These are phyloP conservation scores for Aptenodytes patagonicus DNA, from an alignment of 2,113 vertebrate genomes.

Conservation along the genomic window DNA sequence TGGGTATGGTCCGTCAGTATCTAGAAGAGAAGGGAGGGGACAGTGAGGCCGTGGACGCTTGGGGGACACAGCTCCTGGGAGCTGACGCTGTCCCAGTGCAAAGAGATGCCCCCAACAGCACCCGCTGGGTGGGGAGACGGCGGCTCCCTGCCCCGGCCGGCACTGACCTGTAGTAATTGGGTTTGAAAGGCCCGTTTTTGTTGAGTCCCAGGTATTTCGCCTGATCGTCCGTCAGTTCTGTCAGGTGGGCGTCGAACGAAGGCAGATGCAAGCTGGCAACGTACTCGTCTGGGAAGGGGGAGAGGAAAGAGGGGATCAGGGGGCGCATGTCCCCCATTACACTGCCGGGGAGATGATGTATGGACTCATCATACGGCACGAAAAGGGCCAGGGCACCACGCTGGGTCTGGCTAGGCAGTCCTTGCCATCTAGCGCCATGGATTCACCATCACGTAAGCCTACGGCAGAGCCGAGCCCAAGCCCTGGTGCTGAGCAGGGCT, in stretches of 20 bases:
- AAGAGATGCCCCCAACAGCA: neutral
- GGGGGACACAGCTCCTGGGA: neutral
- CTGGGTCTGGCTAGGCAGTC: neutral
- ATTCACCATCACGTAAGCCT: neutral
- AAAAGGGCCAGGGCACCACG: neutral
- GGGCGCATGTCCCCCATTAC: accelerated
- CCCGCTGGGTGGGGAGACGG: neutral
- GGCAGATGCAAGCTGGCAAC: slow-evolving; percentile 86
- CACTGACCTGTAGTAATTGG: slow-evolving; percentile 84
- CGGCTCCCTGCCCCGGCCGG: neutral
- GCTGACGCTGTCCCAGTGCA: neutral
- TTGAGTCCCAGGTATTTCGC: slow-evolving; percentile 87
- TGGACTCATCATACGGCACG: accelerated
- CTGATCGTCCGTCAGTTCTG: slow-evolving; percentile 84
- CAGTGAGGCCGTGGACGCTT: neutral
- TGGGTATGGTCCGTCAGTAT: slow-evolving; percentile 75
- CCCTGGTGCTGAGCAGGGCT: neutral
- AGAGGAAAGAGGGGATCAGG: neutral
- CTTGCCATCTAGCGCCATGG: accelerated
- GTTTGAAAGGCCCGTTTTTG: slow-evolving; percentile 87
- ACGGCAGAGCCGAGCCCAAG: neutral
- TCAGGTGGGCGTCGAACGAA: slow-evolving; percentile 84
- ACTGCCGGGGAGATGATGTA: accelerated
- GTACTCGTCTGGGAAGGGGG: slow-evolving; percentile 76
- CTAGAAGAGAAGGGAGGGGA: slow-evolving; percentile 55